Percentiles rank a stretch among this genome's conserved stretches.
Conservation (phyloP, 1,140 invertebrate species). For the Linepithema humile region DNA sequence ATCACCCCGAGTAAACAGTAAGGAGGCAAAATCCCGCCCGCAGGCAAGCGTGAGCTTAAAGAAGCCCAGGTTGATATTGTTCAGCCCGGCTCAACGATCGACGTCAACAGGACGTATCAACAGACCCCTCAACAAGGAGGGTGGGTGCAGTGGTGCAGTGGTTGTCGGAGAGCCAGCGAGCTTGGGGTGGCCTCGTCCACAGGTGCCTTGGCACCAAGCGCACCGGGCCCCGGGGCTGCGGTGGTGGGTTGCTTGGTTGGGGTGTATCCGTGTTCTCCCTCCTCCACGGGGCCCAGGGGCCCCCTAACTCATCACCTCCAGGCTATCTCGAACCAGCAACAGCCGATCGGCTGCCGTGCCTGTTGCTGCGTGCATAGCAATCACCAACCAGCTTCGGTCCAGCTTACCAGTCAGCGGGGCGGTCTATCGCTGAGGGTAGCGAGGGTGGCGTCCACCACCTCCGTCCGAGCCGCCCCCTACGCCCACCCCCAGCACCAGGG, state of each 20-base stretch:
- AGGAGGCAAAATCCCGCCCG: conserved; percentile 79
- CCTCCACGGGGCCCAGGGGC: conserved; percentile 85
- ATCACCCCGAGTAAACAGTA: conserved; percentile 33
- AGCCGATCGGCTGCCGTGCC: conserved; percentile 77
- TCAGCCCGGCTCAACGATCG: conserved; percentile 72
- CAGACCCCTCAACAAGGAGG: conserved; percentile 64
- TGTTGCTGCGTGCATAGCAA: conserved; percentile 79
- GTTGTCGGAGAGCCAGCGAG: conserved; percentile 77
- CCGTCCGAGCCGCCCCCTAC: conserved; percentile 84
- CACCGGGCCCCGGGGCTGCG: conserved; percentile 81
- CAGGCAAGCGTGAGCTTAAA: conserved; percentile 67
- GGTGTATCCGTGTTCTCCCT: conserved; percentile 84
- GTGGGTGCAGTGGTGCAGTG: conserved; percentile 80
- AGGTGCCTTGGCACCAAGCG: conserved; percentile 81
- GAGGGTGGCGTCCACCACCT: conserved; percentile 85
- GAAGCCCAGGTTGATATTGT: conserved; percentile 73
- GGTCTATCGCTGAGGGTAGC: conserved; percentile 84
- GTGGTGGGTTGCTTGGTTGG: conserved; percentile 86
- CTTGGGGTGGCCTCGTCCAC: conserved; percentile 82
- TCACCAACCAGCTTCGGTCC: conserved; percentile 77
- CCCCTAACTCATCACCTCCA: conserved; percentile 78
- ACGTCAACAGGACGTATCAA: conserved; percentile 63
- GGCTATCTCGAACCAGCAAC: conserved; percentile 65
- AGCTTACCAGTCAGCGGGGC: conserved; percentile 82
- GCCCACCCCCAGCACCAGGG: conserved; percentile 83